These are phyloP conservation scores for Tinamus guttatus DNA, from an alignment of 2,113 vertebrate genomes.

Conservation along the genomic window DNA sequence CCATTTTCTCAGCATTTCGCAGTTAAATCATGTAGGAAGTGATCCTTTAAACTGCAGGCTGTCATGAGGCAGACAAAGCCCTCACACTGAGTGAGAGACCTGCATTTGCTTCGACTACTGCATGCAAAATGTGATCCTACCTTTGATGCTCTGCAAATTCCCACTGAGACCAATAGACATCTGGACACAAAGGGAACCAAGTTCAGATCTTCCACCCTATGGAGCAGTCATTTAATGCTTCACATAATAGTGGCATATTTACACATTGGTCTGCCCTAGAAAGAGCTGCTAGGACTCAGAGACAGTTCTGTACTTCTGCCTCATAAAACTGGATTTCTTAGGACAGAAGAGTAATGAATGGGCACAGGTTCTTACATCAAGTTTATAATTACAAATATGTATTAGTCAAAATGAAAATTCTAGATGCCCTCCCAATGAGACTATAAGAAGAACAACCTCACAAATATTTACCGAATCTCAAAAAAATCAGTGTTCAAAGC, in stretches of 20 bases:
- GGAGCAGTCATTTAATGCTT: neutral
- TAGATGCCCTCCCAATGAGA: constrained; percentile 46
- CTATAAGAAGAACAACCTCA: constrained; percentile 45
- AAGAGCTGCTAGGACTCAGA: neutral
- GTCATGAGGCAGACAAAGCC: neutral
- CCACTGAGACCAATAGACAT: neutral
- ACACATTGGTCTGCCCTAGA: neutral
- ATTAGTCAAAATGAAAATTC: neutral
- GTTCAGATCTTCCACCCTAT: neutral
- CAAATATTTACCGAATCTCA: constrained; percentile 51
- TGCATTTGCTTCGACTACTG: neutral
- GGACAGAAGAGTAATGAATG: neutral
- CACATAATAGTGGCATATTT: neutral
- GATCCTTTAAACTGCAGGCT: neutral
- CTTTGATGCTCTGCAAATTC: neutral
- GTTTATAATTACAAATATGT: neutral
- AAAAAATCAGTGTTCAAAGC: neutral
- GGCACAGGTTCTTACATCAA: neutral
- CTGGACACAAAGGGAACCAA: neutral
- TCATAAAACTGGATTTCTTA: neutral
- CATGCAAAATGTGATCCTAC: neutral
- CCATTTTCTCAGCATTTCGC: neutral
- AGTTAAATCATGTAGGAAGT: neutral
- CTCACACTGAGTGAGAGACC: neutral
- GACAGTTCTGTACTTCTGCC: neutral